A percentile compares a stretch with the other conserved stretches of the same genome.
These are phyloP conservation scores for Drosophila murphyi DNA, from an alignment of 1,140 invertebrate genomes.

Conservation along the genomic window DNA sequence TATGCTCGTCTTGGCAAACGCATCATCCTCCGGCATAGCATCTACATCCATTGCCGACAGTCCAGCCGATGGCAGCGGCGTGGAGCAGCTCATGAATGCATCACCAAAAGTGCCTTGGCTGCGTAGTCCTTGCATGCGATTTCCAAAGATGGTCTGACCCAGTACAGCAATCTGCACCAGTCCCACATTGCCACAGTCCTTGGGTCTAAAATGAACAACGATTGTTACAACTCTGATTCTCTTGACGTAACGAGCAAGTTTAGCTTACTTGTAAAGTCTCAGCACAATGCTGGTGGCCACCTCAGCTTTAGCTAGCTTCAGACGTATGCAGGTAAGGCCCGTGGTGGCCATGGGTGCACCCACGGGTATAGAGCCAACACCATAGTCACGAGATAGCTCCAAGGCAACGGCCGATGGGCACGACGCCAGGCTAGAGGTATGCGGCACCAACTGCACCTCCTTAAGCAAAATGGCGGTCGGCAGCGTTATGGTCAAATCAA, in stretches of 20 bases:
- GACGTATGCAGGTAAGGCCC: slow-evolving; percentile 93
- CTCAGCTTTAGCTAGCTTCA: slow-evolving; percentile 92
- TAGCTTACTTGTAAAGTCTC: slow-evolving; percentile 84
- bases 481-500: slow-evolving; percentile 93
- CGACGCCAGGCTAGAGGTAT: slow-evolving; percentile 93
- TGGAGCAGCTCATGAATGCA: slow-evolving; percentile 44
- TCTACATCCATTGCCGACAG: slow-evolving; percentile 58
- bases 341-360: slow-evolving; percentile 90
- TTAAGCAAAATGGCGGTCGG: slow-evolving; percentile 95
- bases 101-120: slow-evolving; percentile 52
- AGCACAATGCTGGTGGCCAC: slow-evolving; percentile 89
- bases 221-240: not conserved
- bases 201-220: slow-evolving; percentile 89
- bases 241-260: not conserved
- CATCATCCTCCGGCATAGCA: slow-evolving; percentile 74
- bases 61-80: slow-evolving; percentile 26
- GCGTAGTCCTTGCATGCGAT: slow-evolving; percentile 55
- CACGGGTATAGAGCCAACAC: slow-evolving; percentile 86
- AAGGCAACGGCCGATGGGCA: slow-evolving; percentile 95
- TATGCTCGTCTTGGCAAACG: slow-evolving; percentile 82
- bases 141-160: slow-evolving; percentile 89
- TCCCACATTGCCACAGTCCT: slow-evolving; percentile 94
- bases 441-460: slow-evolving; percentile 95
- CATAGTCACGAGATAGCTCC: slow-evolving; percentile 88
- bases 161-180: slow-evolving; percentile 94